Evolutionary conservation across 2,797 vertebrate genomes (phyloP).

Genomic region (Austrolebias charrua): DNA sequence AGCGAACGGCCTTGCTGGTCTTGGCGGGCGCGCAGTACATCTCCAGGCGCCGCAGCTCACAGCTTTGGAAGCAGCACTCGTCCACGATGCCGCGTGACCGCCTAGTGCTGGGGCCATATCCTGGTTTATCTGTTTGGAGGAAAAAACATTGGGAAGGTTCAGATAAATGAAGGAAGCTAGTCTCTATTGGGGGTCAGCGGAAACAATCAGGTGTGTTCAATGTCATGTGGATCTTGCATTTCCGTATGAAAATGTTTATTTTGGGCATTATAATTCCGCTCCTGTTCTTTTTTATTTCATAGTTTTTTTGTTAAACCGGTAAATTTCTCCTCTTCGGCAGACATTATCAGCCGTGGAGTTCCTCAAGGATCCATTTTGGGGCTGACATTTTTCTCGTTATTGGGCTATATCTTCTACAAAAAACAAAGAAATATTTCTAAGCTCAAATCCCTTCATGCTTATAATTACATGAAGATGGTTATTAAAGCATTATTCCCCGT

Average conservation of each 20-base stretch:
- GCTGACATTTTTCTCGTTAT: too few species aligned
- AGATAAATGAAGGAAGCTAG: not conserved
- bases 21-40: conserved; percentile 98
- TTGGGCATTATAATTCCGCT: too few species aligned
- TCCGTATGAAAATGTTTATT: not conserved
- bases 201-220: not conserved
- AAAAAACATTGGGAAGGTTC: conserved; percentile 1
- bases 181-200: not conserved
- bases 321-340: too few species aligned
- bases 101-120: conserved; percentile 91
- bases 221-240: not conserved
- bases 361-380: too few species aligned
- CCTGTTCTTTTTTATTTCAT: too few species aligned
- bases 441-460: too few species aligned
- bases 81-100: conserved; percentile 95
- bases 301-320: too few species aligned
- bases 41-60: conserved; percentile 94
- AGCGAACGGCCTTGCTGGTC: conserved; percentile 88
- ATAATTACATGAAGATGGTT: too few species aligned
- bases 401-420: too few species aligned
- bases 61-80: conserved; percentile 99
- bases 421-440: too few species aligned
- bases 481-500: too few species aligned
- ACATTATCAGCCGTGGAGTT: too few species aligned
- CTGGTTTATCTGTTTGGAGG: conserved; percentile 88